Evolutionary conservation across 2,888 invertebrate species (phyloP).

Genomic region (Eupithecia vulgata): DNA sequence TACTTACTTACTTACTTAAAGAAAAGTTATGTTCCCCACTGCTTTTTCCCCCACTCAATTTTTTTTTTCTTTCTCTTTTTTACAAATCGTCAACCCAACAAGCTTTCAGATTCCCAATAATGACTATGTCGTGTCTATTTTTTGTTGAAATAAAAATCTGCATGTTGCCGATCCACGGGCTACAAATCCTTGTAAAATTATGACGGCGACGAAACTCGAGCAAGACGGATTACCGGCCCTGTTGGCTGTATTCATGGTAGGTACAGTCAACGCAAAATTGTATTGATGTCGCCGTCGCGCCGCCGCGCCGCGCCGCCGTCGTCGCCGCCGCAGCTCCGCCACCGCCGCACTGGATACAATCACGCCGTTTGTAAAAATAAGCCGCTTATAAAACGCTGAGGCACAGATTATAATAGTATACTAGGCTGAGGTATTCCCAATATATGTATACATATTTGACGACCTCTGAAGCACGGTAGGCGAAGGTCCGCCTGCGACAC

Average conservation of each 20-base stretch:
- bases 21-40: no score
- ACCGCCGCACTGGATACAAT: no score
- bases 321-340: no score
- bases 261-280: not conserved
- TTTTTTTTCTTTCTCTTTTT: not conserved
- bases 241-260: slow-evolving; percentile 13
- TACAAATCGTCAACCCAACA: not conserved
- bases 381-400: not conserved
- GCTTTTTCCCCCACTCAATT: no score
- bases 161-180: slow-evolving; percentile 5
- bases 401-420: no score
- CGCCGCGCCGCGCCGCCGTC: not conserved
- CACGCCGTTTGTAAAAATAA: not conserved
- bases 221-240: slow-evolving; percentile 60
- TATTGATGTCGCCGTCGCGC: not conserved
- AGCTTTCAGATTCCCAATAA: not conserved
- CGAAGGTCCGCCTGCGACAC: no score
- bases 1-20: no score
- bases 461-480: no score
- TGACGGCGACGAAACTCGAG: slow-evolving; percentile 52
- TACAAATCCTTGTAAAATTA: slow-evolving; percentile 51
- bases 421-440: not conserved
- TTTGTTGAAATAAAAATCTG: not conserved
- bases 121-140: not conserved
- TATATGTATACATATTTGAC: no score